These are phyloP conservation scores for Chinchilla lanigera DNA, from an alignment of 2,113 vertebrate species.

Conservation along the genomic window DNA sequence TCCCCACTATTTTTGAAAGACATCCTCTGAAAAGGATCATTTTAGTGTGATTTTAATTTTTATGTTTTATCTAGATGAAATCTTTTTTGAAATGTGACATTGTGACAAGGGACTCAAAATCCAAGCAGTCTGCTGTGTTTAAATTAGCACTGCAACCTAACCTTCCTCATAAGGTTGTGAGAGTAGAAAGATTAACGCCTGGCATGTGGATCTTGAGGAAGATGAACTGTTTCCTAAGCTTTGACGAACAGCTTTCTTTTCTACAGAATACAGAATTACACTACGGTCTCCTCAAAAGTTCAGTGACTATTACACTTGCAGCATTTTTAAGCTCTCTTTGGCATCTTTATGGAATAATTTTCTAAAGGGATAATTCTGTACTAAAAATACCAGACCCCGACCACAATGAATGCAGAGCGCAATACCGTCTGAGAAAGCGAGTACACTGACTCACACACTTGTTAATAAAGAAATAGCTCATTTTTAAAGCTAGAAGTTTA, in stretches of 20 bases:
- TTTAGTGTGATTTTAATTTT: not conserved
- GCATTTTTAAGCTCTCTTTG: slow-evolving; percentile 69
- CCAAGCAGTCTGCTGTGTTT: slow-evolving; percentile 58
- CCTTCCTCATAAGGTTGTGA: slow-evolving; percentile 61
- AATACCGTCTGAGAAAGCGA: slow-evolving; percentile 61
- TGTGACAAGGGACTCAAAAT: not conserved
- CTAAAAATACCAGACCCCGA: slow-evolving; percentile 70
- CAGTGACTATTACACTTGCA: slow-evolving; percentile 42
- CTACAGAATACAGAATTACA: slow-evolving; percentile 48
- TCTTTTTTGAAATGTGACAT: slow-evolving; percentile 62
- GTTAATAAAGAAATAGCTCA: slow-evolving; percentile 82
- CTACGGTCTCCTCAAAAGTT: slow-evolving; percentile 59
- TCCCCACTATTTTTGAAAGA: slow-evolving; percentile 34
- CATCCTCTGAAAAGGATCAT: slow-evolving; percentile 40
- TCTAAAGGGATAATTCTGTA: slow-evolving; percentile 61
- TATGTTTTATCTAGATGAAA: slow-evolving; percentile 27
- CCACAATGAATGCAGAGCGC: slow-evolving; percentile 25
- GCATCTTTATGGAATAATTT: slow-evolving; percentile 76
- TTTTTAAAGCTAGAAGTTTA: slow-evolving; percentile 79
- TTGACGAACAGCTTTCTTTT: slow-evolving; percentile 67
- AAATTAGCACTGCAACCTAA: slow-evolving; percentile 58
- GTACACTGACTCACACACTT: slow-evolving; percentile 56
- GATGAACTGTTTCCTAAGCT: not conserved
- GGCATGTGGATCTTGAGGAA: slow-evolving; percentile 30
- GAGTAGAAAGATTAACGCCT: slow-evolving; percentile 69